phyloP scores from a whole-genome alignment of 2,888 invertebrate genomes.

The Drosophila maculinotata region DNA sequence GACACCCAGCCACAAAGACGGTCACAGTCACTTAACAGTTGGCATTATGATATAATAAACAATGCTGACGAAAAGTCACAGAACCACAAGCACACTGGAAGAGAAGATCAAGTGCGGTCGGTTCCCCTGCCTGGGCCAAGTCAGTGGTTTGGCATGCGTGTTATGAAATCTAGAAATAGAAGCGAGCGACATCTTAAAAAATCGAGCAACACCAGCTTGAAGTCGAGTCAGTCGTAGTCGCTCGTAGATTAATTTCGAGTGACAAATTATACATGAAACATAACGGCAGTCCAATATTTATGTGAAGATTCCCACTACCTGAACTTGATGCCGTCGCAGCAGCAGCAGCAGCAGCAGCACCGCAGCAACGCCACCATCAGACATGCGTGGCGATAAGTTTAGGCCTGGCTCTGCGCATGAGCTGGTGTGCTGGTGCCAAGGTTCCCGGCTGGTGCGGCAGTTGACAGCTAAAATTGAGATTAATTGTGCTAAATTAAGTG shows the following conservation, averaged over 20 bases:
- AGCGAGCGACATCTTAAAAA: conserved; percentile 49
- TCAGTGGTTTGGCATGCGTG: conserved; percentile 42
- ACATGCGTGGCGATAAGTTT: conserved; percentile 57
- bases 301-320: conserved; percentile 65
- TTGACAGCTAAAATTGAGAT: conserved; percentile 81
- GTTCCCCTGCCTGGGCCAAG: conserved; percentile 15
- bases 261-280: conserved; percentile 74
- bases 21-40: conserved; percentile 77
- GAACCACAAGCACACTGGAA: conserved; percentile 12
- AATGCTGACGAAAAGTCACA: conserved; percentile 45
- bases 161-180: conserved; percentile 4
- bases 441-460: conserved; percentile 40
- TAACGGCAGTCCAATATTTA: conserved; percentile 76
- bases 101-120: conserved; percentile 51
- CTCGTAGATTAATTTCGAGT: conserved; percentile 73
- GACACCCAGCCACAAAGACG: conserved; percentile 57
- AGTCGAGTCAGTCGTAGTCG: no score
- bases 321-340: conserved; percentile 32
- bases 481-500: conserved; percentile 81
- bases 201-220: conserved; percentile 48
- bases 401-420: conserved; percentile 21
- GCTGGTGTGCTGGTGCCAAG: conserved; percentile 20
- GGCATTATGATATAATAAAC: conserved; percentile 71
- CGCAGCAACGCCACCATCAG: conserved; percentile 17
- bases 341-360: conserved; percentile 7